These are phyloP conservation scores for Diceros bicornis DNA, from an alignment of 2,797 vertebrate genomes.

Conservation along the genomic window DNA sequence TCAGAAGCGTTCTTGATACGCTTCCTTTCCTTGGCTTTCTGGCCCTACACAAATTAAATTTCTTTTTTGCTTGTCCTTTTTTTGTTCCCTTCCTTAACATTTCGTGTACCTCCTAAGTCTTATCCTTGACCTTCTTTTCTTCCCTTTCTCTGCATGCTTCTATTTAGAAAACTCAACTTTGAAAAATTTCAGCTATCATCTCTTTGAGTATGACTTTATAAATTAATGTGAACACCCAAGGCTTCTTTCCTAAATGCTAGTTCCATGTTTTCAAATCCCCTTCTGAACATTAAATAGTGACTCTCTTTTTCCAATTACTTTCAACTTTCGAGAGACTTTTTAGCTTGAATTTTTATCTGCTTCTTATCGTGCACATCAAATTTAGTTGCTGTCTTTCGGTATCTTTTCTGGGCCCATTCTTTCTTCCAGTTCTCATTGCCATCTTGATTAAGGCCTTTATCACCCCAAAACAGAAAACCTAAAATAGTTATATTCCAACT, in stretches of 20 bases:
- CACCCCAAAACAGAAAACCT: conserved; percentile 8
- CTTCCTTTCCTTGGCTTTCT: background rate
- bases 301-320: conserved; percentile 12
- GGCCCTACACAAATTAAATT: background rate
- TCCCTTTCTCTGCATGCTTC: background rate
- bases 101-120: background rate
- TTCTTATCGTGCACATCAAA: background rate
- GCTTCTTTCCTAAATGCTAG: background rate
- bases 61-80: background rate
- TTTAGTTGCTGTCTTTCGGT: background rate
- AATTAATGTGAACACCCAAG: background rate
- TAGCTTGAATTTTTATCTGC: conserved; percentile 12
- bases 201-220: background rate
- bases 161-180: conserved; percentile 49
- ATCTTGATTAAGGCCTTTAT: background rate
- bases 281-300: background rate
- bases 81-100: conserved; percentile 6
- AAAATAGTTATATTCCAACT: background rate
- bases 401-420: background rate
- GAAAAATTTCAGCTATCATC: background rate
- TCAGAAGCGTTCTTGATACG: background rate
- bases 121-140: background rate
- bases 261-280: background rate
- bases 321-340: conserved; percentile 16
- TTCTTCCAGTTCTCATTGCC: conserved; percentile 7